Conservation (phyloP, 2,797 vertebrate species). For the Chrysocyon brachyurus region DNA sequence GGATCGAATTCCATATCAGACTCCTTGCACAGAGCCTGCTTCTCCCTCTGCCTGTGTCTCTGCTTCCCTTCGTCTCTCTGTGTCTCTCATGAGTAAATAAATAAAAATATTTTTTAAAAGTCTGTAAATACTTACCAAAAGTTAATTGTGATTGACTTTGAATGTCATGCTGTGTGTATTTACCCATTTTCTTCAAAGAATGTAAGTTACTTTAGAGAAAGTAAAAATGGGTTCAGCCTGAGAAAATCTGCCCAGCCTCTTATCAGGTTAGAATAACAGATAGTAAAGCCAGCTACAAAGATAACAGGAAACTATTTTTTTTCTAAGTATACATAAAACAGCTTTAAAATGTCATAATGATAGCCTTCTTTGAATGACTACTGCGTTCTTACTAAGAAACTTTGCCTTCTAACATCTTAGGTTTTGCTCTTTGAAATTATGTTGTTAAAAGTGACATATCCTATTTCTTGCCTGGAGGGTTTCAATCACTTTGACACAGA, state of each 20-base stretch:
- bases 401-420: not conserved
- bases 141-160: not conserved
- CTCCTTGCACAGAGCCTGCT: no score
- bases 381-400: constrained; percentile 12
- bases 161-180: not conserved
- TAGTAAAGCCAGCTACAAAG: not conserved
- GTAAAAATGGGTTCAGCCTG: not conserved
- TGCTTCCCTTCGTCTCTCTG: no score
- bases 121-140: not conserved
- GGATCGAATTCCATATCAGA: no score
- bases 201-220: constrained; percentile 16
- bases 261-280: not conserved
- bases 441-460: not conserved
- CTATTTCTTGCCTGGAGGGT: not conserved
- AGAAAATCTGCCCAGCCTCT: not conserved
- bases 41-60: no score
- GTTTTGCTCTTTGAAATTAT: not conserved
- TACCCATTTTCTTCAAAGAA: constrained; percentile 56
- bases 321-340: no score
- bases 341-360: not conserved
- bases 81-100: no score
- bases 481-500: not conserved
- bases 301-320: constrained; percentile 10
- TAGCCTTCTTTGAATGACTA: not conserved
- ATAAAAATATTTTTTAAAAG: not conserved